Evolutionary conservation across 2,113 vertebrate genomes (phyloP).

Genomic region (Acrocephalus kingi): DNA sequence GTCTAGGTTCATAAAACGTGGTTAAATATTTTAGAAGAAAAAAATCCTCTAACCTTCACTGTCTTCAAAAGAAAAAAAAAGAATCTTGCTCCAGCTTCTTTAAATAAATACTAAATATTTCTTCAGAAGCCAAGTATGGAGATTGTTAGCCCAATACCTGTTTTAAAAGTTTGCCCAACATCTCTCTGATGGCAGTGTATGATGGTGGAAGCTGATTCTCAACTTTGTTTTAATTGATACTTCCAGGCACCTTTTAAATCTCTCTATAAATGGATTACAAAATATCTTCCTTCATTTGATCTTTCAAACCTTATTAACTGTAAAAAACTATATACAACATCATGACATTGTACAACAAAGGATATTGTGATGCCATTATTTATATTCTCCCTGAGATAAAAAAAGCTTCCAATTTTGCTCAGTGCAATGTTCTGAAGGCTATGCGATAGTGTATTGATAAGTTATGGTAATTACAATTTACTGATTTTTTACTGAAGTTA

Average conservation of each 20-base stretch:
- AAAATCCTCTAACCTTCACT: neutral
- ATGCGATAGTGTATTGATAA: neutral
- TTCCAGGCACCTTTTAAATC: neutral
- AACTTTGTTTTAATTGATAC: neutral
- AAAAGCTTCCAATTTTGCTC: constrained; percentile 62
- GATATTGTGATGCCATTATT: neutral
- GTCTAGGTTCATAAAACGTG: neutral
- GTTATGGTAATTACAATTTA: neutral
- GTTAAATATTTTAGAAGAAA: neutral
- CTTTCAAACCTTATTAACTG: neutral
- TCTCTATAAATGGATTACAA: neutral
- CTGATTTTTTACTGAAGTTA: neutral
- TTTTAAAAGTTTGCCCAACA: neutral
- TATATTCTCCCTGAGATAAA: neutral
- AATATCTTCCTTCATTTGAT: neutral
- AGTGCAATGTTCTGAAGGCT: constrained; percentile 60
- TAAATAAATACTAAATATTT: neutral
- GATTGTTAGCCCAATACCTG: neutral
- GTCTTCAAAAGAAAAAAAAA: neutral
- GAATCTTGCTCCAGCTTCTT: neutral
- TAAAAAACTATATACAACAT: neutral
- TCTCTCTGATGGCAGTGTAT: neutral
- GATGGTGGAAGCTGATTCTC: neutral
- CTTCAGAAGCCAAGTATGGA: neutral
- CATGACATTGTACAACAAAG: neutral